Base-by-base conservation (phyloP, 2,797 vertebrate species). In the Siniperca obscura region DNA sequence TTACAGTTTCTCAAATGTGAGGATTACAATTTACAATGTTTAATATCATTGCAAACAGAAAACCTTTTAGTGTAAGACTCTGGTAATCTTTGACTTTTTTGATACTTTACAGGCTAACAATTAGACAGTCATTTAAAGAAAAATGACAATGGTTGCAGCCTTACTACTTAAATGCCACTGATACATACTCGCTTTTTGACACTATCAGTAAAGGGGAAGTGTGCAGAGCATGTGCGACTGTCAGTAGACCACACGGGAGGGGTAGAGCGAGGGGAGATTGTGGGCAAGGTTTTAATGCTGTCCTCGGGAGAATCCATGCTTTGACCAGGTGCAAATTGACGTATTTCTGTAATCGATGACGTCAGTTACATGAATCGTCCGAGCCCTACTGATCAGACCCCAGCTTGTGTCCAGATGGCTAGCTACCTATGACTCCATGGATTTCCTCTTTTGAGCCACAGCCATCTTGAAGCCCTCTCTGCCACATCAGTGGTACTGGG, bases 1-100 rank as follows among this genome's bases (percentile, higher is more conserved):
- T 70, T 44, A 44, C 14, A 25, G 38, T 68, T 30, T 67, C 62
- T 76, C 10, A 25, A 46, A 27, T 17, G 69, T 38, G 27, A 65
- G 14, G 38, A 59, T 64, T 21, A 14, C n/a, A 12, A 5, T 42
- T 25, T 40, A 25, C 30, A 36, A 3, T 74, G 27, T 48, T 67
- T 38, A 13, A 57, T 34, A 48, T 48, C 10, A 9, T 40, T 27
- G 44, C 36, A 61, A 12, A 50, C 1, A 22, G 22, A 50, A 50
- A 52, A 38, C 14, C 50, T n/a, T 53, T 53, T 6, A n/a, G n/a
- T n/a, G n/a, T n/a, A 27, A 27, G 4, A 53, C 6, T 2, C 12
- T 13, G 30, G 30, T 30, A 30, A 36, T 36, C 36, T 36, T 36
- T 5, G 36, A 36, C 5, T 48, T 48, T 48, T 38, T 13, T 40